Percentiles rank a stretch among this genome's conserved stretches.
These are phyloP conservation scores for Amazona vittata DNA, from an alignment of 2,113 vertebrate genomes.

Conservation along the genomic window DNA sequence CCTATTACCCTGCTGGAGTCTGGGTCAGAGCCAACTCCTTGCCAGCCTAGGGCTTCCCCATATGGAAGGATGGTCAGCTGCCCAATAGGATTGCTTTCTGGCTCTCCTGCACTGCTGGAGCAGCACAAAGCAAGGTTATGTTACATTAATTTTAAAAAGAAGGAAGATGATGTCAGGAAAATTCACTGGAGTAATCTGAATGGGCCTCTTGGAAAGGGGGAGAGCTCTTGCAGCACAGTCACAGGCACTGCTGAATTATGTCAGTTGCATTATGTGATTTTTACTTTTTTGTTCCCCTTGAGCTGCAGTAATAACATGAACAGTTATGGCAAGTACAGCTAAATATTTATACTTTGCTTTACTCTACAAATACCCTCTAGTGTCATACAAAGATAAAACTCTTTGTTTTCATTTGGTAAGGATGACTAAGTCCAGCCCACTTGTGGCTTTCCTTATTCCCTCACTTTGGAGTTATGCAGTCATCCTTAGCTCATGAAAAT, in stretches of 20 bases:
- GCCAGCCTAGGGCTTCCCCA: slow-evolving; percentile 37
- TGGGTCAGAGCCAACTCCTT: slow-evolving; percentile 28
- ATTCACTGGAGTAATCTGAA: background rate
- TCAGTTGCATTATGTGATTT: background rate
- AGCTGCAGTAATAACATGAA: background rate
- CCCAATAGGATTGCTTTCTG: background rate
- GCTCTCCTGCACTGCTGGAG: background rate
- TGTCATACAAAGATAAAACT: background rate
- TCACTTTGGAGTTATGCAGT: background rate
- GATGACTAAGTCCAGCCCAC: background rate
- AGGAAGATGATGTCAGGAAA: slow-evolving; percentile 4
- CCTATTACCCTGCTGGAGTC: slow-evolving; percentile 21
- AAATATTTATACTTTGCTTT: background rate
- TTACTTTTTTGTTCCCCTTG: background rate
- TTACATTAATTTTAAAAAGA: slow-evolving; percentile 28
- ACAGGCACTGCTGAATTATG: background rate
- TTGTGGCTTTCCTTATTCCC: background rate
- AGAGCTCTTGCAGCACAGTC: background rate
- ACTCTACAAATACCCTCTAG: background rate
- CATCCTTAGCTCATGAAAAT: background rate
- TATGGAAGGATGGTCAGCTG: slow-evolving; percentile 29
- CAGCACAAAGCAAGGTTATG: slow-evolving; percentile 13
- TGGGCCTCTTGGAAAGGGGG: background rate
- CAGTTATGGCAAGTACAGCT: background rate
- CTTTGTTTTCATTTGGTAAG: background rate